phyloP scores from a whole-genome alignment of 2,113 vertebrate genomes.

The Triplophysa siluroides region DNA sequence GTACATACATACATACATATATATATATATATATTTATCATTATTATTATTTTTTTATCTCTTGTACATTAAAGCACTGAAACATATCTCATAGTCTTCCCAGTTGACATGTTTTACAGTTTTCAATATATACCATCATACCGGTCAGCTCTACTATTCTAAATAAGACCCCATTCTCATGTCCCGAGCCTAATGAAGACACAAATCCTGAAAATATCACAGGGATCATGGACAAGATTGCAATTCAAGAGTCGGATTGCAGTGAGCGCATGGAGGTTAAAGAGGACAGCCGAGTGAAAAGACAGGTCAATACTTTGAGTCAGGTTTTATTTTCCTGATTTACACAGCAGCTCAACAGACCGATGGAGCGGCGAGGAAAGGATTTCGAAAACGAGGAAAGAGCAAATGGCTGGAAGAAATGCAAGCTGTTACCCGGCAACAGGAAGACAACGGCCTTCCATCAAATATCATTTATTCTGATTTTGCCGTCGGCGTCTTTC shows the following conservation, averaged over 20 bases:
- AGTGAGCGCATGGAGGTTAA: conserved; percentile 5
- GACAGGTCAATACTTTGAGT: conserved; percentile 16
- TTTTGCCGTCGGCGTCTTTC: conserved; percentile 31
- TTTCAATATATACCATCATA: no score
- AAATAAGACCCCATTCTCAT: background rate
- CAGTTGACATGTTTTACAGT: no score
- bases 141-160: no score
- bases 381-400: conserved; percentile 33
- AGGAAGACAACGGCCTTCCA: conserved; percentile 20
- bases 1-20: no score
- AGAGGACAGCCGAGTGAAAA: conserved; percentile 19
- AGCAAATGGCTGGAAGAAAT: conserved; percentile 12
- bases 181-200: background rate
- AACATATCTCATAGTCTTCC: no score
- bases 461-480: conserved; percentile 37
- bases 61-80: no score
- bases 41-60: no score
- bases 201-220: background rate
- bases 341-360: conserved; percentile 4
- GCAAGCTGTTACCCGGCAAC: conserved; percentile 43
- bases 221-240: background rate
- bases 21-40: no score
- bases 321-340: conserved; percentile 24
- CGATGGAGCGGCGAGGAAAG: background rate
- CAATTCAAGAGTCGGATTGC: background rate